Evolutionary conservation across 2,113 vertebrate genomes (phyloP).

Genomic region (Takifugu bimaculatus): DNA sequence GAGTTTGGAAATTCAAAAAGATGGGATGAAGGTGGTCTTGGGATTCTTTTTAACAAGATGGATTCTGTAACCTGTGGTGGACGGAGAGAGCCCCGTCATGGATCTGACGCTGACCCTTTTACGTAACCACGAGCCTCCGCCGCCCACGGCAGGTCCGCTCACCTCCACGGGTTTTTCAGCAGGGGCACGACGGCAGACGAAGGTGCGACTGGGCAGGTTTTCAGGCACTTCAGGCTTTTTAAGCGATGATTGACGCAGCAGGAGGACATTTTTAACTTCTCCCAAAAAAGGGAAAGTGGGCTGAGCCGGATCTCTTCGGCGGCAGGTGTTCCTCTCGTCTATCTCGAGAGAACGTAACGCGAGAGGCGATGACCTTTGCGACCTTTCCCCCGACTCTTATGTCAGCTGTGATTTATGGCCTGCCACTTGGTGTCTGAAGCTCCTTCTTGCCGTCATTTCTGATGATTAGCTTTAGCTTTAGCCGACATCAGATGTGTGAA

Average conservation of each 20-base stretch:
- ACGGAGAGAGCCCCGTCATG: neutral
- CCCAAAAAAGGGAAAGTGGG: neutral
- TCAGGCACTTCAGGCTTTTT: slow-evolving; percentile 24
- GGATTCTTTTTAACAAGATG: no score
- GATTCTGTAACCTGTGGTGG: slow-evolving; percentile 4
- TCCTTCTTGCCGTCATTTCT: neutral
- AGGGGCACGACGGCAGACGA: slow-evolving; percentile 37
- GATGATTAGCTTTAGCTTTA: no score
- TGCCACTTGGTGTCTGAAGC: slow-evolving; percentile 29
- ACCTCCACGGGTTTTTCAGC: slow-evolving; percentile 26
- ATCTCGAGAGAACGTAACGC: slow-evolving; percentile 51
- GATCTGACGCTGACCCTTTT: no score
- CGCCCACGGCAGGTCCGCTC: no score
- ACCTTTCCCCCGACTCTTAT: slow-evolving; percentile 17
- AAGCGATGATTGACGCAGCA: slow-evolving; percentile 20
- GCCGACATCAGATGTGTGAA: neutral
- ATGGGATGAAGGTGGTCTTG: no score
- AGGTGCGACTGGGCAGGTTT: slow-evolving; percentile 7
- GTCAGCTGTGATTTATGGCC: slow-evolving; percentile 49
- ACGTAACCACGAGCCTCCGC: no score
- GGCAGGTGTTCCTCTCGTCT: slow-evolving; percentile 46
- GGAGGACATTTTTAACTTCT: neutral
- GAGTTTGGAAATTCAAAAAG: no score
- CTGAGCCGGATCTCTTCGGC: neutral
- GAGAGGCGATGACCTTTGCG: slow-evolving; percentile 44